Conservation (phyloP, 2,888 invertebrate species). For the Polyommatus iphigenia region DNA sequence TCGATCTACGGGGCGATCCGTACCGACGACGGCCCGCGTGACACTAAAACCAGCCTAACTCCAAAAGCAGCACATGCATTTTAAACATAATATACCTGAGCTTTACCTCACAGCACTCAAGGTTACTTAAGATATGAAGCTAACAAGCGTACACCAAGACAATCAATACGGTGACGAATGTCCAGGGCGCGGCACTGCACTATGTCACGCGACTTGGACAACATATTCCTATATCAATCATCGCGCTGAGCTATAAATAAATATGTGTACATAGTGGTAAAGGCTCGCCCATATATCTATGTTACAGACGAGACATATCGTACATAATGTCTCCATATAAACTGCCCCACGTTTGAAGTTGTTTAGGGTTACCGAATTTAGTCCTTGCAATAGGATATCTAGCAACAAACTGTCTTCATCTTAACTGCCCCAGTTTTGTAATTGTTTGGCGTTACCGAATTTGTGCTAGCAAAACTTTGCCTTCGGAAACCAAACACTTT, state of each 20-base stretch:
- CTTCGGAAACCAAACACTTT: no score
- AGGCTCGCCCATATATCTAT: background rate
- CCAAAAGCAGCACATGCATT: background rate
- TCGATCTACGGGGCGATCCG: no score
- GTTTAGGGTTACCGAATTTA: background rate
- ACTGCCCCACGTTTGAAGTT: background rate
- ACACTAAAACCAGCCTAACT: no score
- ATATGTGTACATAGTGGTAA: background rate
- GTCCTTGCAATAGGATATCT: background rate
- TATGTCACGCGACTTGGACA: background rate
- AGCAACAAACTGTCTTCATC: no score
- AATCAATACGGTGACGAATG: conserved; percentile 20
- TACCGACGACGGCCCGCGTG: no score
- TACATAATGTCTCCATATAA: background rate
- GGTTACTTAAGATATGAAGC: background rate
- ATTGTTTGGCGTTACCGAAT: no score
- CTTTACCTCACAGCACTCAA: background rate
- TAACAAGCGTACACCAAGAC: background rate
- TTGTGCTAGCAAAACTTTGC: no score
- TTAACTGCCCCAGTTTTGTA: no score
- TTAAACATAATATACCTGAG: background rate
- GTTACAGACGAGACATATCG: background rate
- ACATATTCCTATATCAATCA: conserved; percentile 14
- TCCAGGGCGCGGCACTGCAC: conserved; percentile 8
- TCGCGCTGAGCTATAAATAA: background rate